Base-by-base conservation (phyloP, 2,113 vertebrate species). In the Patagioenas fasciata region DNA sequence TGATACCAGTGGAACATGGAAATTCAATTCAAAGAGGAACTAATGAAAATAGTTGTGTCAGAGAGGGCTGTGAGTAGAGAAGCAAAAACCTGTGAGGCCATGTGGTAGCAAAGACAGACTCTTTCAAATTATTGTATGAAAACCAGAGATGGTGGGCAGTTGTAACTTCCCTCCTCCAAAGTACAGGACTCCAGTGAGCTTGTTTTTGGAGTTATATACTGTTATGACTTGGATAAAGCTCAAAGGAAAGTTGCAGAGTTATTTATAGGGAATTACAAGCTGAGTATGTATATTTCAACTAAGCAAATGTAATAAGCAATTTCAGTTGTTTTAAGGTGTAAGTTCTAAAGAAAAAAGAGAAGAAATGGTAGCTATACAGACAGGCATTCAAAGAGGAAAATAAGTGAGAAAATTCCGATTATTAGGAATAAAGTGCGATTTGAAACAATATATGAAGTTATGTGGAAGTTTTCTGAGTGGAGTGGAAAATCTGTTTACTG, bases 201-300 rank as follows among this genome's bases (percentile, higher is more conserved):
- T 82, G 38, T 5, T 58, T 86, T 89, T 87, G 80, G 25, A 72
- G 16, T 47, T 85, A 66, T 47, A 14, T 70, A 20, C 11, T 74
- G 44, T 75, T 95, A 64, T 24, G 56, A 80, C 57, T 91, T 95
- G 94, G 87, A 86, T 36, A 66, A 61, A 89, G 66, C 86, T 93
- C 77, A 93, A 93, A 96, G 81, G 21, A 86, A 93, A 86, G 13
- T 51, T 85, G 15, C 20, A 65, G 53, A 80, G 61, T 85, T 88
- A 91, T 90, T 89, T 82, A 61, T 85, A 93, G 82, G 3, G 8
- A 80, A 77, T 86, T 85, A 86, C 14, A 58, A 71, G 84, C 42
- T 51, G 64, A 79, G 72, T 75, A 69, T 79, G 24, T 89, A 58
- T 80, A 51, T 92, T 91, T 85, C 85, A 85, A 26, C 64, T 89